Conservation (phyloP, 2,888 invertebrate species). For the Argynnis bischoffii region DNA sequence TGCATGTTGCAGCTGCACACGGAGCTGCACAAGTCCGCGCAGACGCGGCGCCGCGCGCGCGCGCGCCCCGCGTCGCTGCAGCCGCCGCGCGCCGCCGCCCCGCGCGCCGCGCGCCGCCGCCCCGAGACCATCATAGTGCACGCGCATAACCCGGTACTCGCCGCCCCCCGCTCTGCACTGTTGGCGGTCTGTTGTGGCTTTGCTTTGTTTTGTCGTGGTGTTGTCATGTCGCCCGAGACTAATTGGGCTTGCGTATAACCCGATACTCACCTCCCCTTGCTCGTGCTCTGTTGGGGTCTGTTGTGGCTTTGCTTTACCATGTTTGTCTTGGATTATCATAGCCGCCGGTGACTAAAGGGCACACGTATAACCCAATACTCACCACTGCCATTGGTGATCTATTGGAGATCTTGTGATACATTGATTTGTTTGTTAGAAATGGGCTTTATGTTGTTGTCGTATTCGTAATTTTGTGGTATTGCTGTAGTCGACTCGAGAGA, state of each 20-base stretch:
- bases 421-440: too few relatives aligned
- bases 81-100: slow-evolving; percentile 52
- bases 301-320: not conserved
- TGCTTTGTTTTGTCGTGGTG: not conserved
- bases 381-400: too few relatives aligned
- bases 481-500: too few relatives aligned
- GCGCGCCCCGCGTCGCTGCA: slow-evolving; percentile 51
- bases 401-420: too few relatives aligned
- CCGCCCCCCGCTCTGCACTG: not conserved
- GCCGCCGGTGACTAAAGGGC: too few relatives aligned
- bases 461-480: too few relatives aligned
- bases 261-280: too few relatives aligned
- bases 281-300: not conserved
- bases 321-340: too few relatives aligned
- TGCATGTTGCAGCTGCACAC: slow-evolving; percentile 64
- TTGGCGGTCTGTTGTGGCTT: not conserved
- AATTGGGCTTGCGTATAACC: slow-evolving; percentile 57
- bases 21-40: slow-evolving; percentile 64
- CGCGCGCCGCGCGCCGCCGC: slow-evolving; percentile 41
- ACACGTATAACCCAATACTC: too few relatives aligned
- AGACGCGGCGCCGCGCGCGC: slow-evolving; percentile 43
- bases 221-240: slow-evolving; percentile 30
- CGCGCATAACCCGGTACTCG: slow-evolving; percentile 58
- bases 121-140: slow-evolving; percentile 53
- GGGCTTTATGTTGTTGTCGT: too few relatives aligned